Conservation (phyloP, 2,113 vertebrate genomes). For the Indicator maculatus region DNA sequence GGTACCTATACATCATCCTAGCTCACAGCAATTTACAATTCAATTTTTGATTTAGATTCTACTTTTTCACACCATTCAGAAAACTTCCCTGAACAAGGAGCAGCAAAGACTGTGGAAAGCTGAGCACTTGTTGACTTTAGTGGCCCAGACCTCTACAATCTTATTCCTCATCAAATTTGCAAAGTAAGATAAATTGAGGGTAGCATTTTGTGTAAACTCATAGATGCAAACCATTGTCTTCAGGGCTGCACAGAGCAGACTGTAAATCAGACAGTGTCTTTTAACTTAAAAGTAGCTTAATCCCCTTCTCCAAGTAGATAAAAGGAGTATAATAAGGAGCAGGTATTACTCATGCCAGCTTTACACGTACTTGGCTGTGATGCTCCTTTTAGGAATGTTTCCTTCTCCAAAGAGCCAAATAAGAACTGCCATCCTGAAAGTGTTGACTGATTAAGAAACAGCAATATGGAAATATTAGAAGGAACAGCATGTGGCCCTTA, state of each 20-base stretch:
- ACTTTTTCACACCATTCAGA: not conserved
- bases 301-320: not conserved
- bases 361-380: not conserved
- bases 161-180: not conserved
- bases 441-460: not conserved
- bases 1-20: not conserved
- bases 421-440: not conserved
- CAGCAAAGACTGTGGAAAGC: not conserved
- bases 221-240: not conserved
- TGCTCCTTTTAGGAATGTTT: not conserved
- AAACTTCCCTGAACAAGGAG: not conserved
- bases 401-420: not conserved
- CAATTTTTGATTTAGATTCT: not conserved
- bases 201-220: not conserved
- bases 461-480: not conserved
- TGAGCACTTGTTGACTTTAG: not conserved
- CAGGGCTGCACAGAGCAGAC: not conserved
- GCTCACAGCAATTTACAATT: not conserved
- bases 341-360: not conserved
- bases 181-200: not conserved
- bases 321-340: not conserved
- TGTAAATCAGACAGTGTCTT: not conserved
- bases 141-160: not conserved
- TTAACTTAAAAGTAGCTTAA: not conserved
- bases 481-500: not conserved